Base-by-base conservation (phyloP, 2,797 vertebrate species). In the Sebastes ruberrimus region DNA sequence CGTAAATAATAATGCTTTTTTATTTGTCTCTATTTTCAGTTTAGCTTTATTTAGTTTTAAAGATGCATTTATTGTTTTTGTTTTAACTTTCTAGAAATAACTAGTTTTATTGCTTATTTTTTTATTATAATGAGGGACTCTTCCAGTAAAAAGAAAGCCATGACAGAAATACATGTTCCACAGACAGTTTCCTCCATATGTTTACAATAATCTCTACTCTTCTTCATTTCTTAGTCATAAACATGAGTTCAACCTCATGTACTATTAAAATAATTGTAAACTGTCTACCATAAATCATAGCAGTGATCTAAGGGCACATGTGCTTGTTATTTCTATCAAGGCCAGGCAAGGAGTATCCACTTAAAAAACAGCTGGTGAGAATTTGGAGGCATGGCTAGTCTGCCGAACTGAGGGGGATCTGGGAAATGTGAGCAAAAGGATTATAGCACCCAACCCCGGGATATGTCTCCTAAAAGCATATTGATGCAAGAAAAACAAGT, bases 381-480 rank as follows among this genome's bases (percentile, higher is more conserved):
- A 64, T 82, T 60, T 73, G 42, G 28, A 86, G 30, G 65, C 49
- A 80, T 70, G 49, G 49, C 1, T 14, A 30, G 52, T 74, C 49
- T 80, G 71, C 25, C 0, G 3, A 76, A 75, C 20, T 30, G 30
- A 73, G 74, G 32, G 80, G 59, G 33, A 61, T 78, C 76, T 56
- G 66, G 56, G 57, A 76, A 77, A 22, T 60, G 4, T 56, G 20
- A 49, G 53, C 69, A 69, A 63, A 82, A 57, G 4, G 23, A 71
- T 20, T 27, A 61, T 5, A 70, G n/a, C 1, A 53, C 25, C 18
- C 4, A 59, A 67, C 71, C 27, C 67, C 35, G 32, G 62, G 67
- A 71, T 62, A 27, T 14, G 18, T 82, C 74, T 86, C 68, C 59
- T 76, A 64, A 86, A 85, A 79, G 83, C 86, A 86, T 42, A 20